A percentile compares a stretch with the other conserved stretches of the same genome.
phyloP scores from a whole-genome alignment of 1,140 invertebrate species.

The Drosophila ironensis region DNA sequence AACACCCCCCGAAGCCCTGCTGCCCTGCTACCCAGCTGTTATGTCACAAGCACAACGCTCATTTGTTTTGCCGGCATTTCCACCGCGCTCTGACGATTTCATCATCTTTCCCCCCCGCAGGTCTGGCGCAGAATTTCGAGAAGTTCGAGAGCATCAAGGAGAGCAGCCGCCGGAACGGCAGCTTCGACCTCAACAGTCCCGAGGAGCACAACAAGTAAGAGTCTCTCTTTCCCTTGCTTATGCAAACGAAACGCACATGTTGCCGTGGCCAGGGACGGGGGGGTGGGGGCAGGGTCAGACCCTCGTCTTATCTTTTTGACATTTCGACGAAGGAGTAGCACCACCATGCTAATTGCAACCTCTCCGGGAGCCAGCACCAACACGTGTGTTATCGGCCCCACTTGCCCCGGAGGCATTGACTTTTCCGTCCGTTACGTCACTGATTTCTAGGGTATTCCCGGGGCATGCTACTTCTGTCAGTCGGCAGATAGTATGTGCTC shows the following conservation, averaged over 20 bases:
- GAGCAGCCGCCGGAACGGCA: conserved; percentile 61
- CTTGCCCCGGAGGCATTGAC: conserved; percentile 31
- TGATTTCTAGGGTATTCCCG: conserved; percentile 16
- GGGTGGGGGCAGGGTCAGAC: not conserved
- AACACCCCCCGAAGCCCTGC: too few relatives aligned
- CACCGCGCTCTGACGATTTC: conserved; percentile 44
- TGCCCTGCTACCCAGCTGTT: conserved; percentile 64
- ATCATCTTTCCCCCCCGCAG: conserved; percentile 56
- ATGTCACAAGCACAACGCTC: too few relatives aligned
- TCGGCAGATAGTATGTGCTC: too few relatives aligned
- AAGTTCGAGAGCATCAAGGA: conserved; percentile 81
- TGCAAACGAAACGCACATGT: conserved; percentile 43
- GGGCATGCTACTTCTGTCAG: too few relatives aligned
- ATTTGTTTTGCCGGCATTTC: conserved; percentile 66
- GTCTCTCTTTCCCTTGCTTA: conserved; percentile 21
- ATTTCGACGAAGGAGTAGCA: conserved; percentile 51
- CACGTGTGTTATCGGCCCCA: conserved; percentile 67
- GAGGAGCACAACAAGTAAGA: conserved; percentile 75
- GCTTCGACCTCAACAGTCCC: conserved; percentile 74
- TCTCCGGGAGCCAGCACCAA: conserved; percentile 28
- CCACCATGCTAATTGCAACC: conserved; percentile 53
- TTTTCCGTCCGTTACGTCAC: conserved; percentile 48
- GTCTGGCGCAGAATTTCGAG: conserved; percentile 83
- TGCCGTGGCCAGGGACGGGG: conserved; percentile 15
- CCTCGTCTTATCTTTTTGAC: conserved; percentile 56